These are phyloP conservation scores for Phania funesta DNA, from an alignment of 2,888 invertebrate genomes.

Conservation along the genomic window DNA sequence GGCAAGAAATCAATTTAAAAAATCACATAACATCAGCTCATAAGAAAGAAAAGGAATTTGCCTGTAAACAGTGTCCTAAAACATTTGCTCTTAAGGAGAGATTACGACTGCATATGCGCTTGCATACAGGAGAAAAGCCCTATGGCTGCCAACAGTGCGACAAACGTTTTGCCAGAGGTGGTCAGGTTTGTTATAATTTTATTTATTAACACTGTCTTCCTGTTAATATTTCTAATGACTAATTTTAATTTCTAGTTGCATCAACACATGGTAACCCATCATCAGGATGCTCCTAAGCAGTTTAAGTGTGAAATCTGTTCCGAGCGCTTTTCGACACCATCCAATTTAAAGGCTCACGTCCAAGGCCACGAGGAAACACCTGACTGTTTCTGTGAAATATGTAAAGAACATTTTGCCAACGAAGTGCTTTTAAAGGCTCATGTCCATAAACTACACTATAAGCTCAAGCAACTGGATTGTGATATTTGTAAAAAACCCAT, in stretches of 20 bases:
- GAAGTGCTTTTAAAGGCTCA: conserved; percentile 87
- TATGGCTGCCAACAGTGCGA: conserved; percentile 84
- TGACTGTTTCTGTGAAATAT: conserved; percentile 89
- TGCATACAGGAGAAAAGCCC: conserved; percentile 87
- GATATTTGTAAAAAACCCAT: conserved; percentile 89
- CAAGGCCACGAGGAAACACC: conserved; percentile 87
- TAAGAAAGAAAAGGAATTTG: conserved; percentile 81
- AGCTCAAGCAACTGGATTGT: conserved; percentile 88
- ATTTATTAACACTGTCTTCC: background rate
- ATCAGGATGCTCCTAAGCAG: conserved; percentile 82
- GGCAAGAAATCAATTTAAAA: conserved; percentile 84
- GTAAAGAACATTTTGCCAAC: conserved; percentile 88
- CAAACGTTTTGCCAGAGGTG: conserved; percentile 86
- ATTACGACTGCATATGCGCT: conserved; percentile 86
- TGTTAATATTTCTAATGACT: background rate
- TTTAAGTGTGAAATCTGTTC: conserved; percentile 87
- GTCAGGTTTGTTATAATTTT: conserved; percentile 82
- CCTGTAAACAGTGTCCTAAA: conserved; percentile 88
- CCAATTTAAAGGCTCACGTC: conserved; percentile 84
- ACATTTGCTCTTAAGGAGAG: conserved; percentile 89
- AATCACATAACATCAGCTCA: conserved; percentile 82
- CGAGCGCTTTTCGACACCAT: conserved; percentile 85
- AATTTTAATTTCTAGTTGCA: conserved; percentile 73
- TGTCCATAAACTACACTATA: conserved; percentile 87
- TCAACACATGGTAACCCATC: conserved; percentile 88